These are phyloP conservation scores for Boulengeromyrus knoepffleri DNA, from an alignment of 2,113 vertebrate species.

Conservation along the genomic window DNA sequence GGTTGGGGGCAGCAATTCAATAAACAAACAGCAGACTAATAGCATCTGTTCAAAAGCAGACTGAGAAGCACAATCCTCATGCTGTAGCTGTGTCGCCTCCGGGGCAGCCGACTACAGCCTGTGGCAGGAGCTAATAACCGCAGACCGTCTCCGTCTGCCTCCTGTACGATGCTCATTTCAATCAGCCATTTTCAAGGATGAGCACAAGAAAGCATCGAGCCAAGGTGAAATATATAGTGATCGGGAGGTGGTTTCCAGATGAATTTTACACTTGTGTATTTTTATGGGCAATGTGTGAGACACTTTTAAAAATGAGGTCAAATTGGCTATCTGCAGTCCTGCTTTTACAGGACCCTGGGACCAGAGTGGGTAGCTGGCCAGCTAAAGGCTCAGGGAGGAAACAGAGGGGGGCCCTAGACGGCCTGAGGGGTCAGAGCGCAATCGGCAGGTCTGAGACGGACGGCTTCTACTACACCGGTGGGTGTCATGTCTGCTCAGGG, in stretches of 20 bases:
- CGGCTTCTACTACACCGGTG: slow-evolving; percentile 76
- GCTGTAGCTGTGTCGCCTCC: background rate
- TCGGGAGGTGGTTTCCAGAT: background rate
- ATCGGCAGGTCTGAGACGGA: slow-evolving; percentile 67
- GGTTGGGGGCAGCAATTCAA: background rate
- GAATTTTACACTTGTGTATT: background rate
- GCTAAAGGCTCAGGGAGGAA: slow-evolving; percentile 34
- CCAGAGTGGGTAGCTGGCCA: background rate
- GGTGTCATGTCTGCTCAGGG: background rate
- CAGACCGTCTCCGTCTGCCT: background rate
- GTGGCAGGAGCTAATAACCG: background rate
- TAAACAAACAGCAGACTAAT: background rate
- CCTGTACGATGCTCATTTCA: background rate
- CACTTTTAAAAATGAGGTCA: background rate
- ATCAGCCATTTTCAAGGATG: background rate
- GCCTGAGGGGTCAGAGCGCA: slow-evolving; percentile 60
- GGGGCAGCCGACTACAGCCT: background rate
- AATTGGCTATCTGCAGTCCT: background rate
- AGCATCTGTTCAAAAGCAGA: background rate
- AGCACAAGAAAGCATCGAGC: background rate
- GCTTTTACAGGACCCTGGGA: slow-evolving; percentile 37
- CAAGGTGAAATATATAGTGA: background rate
- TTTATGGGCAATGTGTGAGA: background rate
- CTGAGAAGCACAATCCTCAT: background rate
- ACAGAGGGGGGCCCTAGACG: slow-evolving; percentile 38